Base-by-base conservation (phyloP, 2,113 vertebrate genomes). In the Lonchura striata region DNA sequence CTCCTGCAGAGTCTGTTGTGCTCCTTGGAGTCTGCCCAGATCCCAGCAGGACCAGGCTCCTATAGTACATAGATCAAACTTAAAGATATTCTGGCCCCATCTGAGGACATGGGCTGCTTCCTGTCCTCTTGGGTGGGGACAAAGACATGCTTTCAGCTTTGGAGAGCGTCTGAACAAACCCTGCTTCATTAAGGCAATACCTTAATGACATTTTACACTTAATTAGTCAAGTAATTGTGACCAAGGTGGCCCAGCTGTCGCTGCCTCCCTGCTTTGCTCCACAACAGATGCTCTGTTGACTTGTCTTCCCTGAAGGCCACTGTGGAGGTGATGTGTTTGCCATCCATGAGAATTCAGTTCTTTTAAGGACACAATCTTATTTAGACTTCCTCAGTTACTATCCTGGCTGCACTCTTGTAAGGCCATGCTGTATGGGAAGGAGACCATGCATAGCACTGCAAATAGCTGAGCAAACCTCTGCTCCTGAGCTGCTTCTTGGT, bases 371-470 rank as follows among this genome's bases (percentile, higher is more conserved):
- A 22, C 17, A 13, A 6, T 49, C 46, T 61, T 77, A 22, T 7
- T 72, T 61, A 50, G 46, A 19, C 64, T 78, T 61, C 9, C 33
- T 89, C 17, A 47, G 54, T 66, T 56, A 5, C 56, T 78, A 0
- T 30, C 47, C 69, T 60, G 56, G 24, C 52, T 83, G n/a, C 33
- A 1, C 25, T 79, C 63, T 5, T 21, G 46, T 31, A 35, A 70
- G 47, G 47, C 20, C 5, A 0, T 56, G 61, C 52, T 69, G 23
- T 41, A 13, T 2, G 28, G 50, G 54, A 39, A 39, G 64, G 77
- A 92, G 61, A 23, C 39, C 15, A 10, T 0, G 2, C 0, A 0
- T 8, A 76, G 78, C 33, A 9, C 47, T 46, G 24, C 50, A 22
- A 46, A 41, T 2, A 82, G 28, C 82, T 82, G 75, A 74, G 76